Evolutionary conservation across 1,140 invertebrate genomes (phyloP).

Genomic region (Saccostrea cuccullata): DNA sequence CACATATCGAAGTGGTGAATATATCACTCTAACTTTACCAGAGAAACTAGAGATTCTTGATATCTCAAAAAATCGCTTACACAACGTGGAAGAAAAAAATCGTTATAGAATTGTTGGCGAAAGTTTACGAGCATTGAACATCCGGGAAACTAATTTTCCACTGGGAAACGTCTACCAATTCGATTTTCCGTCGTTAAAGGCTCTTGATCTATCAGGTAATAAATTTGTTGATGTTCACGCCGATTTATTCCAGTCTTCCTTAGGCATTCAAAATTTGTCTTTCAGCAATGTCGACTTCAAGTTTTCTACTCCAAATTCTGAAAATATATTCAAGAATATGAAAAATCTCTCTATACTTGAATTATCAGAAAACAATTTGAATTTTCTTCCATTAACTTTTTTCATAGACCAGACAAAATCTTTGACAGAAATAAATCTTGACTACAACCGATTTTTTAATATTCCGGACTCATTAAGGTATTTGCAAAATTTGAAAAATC

Average conservation of each 20-base stretch:
- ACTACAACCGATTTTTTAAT: background rate
- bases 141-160: background rate
- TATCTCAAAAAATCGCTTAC: background rate
- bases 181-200: background rate
- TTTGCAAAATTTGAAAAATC: background rate
- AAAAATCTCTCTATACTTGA: background rate
- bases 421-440: conserved; percentile 7
- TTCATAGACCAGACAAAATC: background rate
- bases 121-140: background rate
- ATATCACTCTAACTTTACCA: background rate
- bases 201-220: background rate
- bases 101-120: background rate
- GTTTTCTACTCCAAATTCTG: background rate
- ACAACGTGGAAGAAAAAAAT: background rate
- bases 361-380: background rate
- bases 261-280: background rate
- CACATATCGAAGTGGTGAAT: background rate
- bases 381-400: background rate
- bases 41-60: background rate
- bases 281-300: background rate
- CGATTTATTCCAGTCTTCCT: background rate
- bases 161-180: background rate
- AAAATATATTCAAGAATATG: background rate
- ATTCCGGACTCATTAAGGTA: background rate
- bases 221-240: background rate